Evolutionary conservation across 2,888 invertebrate genomes (phyloP).

Genomic region (Dicyrtomina minuta): DNA sequence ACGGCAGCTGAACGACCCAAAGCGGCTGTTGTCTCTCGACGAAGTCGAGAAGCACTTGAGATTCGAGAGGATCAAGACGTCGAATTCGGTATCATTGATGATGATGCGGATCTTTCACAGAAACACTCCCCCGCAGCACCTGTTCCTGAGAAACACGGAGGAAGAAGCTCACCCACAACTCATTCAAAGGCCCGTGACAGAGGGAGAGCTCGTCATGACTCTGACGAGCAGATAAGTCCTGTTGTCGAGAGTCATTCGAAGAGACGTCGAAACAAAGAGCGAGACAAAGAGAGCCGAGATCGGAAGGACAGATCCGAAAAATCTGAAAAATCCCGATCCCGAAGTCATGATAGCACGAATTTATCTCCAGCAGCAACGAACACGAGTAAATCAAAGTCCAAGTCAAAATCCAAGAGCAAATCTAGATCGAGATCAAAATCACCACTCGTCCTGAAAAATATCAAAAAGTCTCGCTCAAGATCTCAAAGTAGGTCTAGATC

Average conservation of each 20-base stretch:
- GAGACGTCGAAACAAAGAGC: slow-evolving; percentile 12
- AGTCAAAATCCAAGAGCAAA: slow-evolving; percentile 42
- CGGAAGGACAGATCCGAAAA: background rate
- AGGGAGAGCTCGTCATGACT: background rate
- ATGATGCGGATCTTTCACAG: background rate
- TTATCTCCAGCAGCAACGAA: slow-evolving; percentile 1
- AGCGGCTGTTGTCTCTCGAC: slow-evolving; percentile 27
- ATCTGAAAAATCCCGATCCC: slow-evolving; percentile 18
- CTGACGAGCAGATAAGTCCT: background rate
- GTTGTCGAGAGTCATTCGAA: slow-evolving; percentile 16
- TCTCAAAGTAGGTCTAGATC: slow-evolving; percentile 24
- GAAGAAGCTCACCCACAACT: background rate
- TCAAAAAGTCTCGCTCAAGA: slow-evolving; percentile 27
- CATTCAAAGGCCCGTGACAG: background rate
- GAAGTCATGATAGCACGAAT: slow-evolving; percentile 23
- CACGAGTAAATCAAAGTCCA: slow-evolving; percentile 20
- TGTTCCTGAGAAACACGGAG: background rate
- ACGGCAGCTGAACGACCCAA: slow-evolving; percentile 32
- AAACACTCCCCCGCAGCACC: background rate
- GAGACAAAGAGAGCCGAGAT: slow-evolving; percentile 12
- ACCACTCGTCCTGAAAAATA: slow-evolving; percentile 8
- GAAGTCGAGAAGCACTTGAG: slow-evolving; percentile 26
- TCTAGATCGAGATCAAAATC: slow-evolving; percentile 43
- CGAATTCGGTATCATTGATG: slow-evolving; percentile 2
- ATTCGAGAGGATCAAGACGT: slow-evolving; percentile 4